Evolutionary conservation across 1,140 invertebrate genomes (phyloP), one percentile per base, ranked within the genome.

Genomic region (Choristoneura fumiferana): DNA sequence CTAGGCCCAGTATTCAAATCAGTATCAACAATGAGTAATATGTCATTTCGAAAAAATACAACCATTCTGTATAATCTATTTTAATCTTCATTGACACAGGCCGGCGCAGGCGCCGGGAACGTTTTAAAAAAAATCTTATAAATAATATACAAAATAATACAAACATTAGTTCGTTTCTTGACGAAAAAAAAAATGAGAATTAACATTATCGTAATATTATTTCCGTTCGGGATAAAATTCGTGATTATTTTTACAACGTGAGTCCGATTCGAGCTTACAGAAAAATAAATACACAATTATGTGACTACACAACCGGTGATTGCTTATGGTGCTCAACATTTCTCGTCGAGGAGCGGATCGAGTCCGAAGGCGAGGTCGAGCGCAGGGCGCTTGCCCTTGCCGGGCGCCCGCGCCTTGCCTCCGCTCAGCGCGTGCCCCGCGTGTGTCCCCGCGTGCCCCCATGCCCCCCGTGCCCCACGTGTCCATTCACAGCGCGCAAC

Each of bases 141-240:
- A 89, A 87, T 84, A 89, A 88, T 88, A 84, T 90, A 90, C 87
- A 90, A 90, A 90, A 90, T 86, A 87, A 90, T 89, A 89, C 78
- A 88, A 86, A 88, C 74, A 78, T 85, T 79, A 84, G 67, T 83
- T 81, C 73, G 70, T 58, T 73, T 79, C 67, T 71, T 62, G 64
- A 71, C 59, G 66, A 81, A 64, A 71, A 72, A 58, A 17, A 33
- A 72, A 75, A 73, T 80, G 78, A 85, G 81, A 84, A 84, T 84
- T 80, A 78, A 76, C 72, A 73, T 81, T 76, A 81, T 74, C 63
- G 49, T 77, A 73, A 73, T 73, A 69, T 80, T 75, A 76, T 73
- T n/a, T 73, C 71, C 76, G 54, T 73, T 66, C 66, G 69, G 75
- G 75, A 76, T 65, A 75, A 68, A 78, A 81, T 78, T 78, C 78